A percentile compares a stretch with the other conserved stretches of the same genome.
Evolutionary conservation across 2,888 invertebrate genomes (phyloP).

Genomic region (Folsomia manolachei): DNA sequence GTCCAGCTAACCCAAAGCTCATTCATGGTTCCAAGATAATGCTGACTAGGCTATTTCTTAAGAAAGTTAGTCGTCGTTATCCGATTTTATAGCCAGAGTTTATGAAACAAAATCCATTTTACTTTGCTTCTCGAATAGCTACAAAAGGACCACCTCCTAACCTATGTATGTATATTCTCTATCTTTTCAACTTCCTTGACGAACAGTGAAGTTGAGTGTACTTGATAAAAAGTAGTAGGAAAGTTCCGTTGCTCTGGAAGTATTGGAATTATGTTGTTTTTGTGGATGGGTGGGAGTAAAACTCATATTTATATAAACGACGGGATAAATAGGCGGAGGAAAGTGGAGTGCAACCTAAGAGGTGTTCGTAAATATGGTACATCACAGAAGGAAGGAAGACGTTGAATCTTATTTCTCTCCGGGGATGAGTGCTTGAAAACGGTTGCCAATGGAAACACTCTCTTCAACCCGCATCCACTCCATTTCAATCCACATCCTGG

Average conservation of each 20-base stretch:
- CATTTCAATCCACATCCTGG: slow-evolving; percentile 12
- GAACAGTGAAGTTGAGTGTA: not conserved
- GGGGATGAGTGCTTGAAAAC: slow-evolving; percentile 39
- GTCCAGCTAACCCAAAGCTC: too few relatives aligned
- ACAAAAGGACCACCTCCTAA: too few relatives aligned
- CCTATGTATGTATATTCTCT: too few relatives aligned
- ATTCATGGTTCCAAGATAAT: too few relatives aligned
- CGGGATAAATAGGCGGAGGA: slow-evolving; percentile 16
- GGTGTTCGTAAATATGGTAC: not conserved
- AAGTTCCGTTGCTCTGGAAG: not conserved
- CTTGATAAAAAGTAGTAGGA: not conserved
- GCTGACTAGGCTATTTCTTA: too few relatives aligned
- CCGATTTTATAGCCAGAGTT: not conserved
- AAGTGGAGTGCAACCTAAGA: slow-evolving; percentile 21
- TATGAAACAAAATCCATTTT: not conserved
- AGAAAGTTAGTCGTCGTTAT: too few relatives aligned
- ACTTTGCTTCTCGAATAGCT: too few relatives aligned
- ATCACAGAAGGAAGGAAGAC: slow-evolving; percentile 17
- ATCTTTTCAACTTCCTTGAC: too few relatives aligned
- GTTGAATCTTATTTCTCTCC: slow-evolving; percentile 38
- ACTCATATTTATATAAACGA: slow-evolving; percentile 19
- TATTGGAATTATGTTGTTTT: not conserved
- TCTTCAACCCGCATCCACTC: not conserved
- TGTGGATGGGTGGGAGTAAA: slow-evolving; percentile 8
- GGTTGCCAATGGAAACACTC: slow-evolving; percentile 35